phyloP scores from a whole-genome alignment of 1,140 invertebrate species.

The Lutraria rhynchaena region DNA sequence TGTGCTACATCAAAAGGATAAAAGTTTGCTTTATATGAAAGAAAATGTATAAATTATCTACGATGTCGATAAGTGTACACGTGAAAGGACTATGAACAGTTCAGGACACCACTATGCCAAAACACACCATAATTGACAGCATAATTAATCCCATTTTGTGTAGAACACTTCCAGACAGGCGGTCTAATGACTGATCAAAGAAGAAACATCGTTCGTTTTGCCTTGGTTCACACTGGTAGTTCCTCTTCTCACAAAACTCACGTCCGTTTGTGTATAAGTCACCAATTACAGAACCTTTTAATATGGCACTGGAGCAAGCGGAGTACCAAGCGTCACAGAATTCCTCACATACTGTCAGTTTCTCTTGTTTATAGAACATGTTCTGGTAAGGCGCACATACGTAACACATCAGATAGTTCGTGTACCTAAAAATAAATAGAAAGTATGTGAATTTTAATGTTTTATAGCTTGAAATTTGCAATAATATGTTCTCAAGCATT shows the following conservation, averaged over 20 bases:
- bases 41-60: too few relatives aligned
- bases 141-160: conserved; percentile 1
- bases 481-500: too few relatives aligned
- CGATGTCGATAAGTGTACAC: too few relatives aligned
- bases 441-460: too few relatives aligned
- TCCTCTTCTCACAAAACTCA: conserved; percentile 79
- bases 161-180: background rate
- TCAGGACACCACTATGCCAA: too few relatives aligned
- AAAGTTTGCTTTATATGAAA: too few relatives aligned
- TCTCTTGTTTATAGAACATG: conserved; percentile 79
- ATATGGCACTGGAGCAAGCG: conserved; percentile 71
- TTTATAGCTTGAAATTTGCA: too few relatives aligned
- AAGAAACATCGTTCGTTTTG: conserved; percentile 76
- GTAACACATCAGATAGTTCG: conserved; percentile 83
- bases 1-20: too few relatives aligned
- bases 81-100: too few relatives aligned
- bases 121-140: background rate
- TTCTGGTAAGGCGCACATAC: conserved; percentile 82
- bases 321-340: conserved; percentile 80
- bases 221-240: conserved; percentile 74
- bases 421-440: conserved; percentile 74
- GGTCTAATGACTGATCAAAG: conserved; percentile 69
- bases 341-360: conserved; percentile 80
- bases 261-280: conserved; percentile 79
- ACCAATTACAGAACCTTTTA: conserved; percentile 74